phyloP scores from a whole-genome alignment of 2,888 invertebrate genomes.

The Drosophila melanocephala region DNA sequence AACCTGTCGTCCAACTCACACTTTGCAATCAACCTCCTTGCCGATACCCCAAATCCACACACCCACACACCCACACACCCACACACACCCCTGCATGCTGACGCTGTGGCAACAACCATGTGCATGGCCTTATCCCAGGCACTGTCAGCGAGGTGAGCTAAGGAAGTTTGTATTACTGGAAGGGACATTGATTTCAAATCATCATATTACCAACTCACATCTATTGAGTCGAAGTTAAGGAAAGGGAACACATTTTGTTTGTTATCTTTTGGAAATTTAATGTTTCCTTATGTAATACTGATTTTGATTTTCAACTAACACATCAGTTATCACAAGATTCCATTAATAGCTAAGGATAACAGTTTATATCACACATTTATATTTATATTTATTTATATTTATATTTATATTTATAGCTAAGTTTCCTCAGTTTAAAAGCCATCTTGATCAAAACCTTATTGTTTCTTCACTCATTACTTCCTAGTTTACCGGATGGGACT shows the following conservation, averaged over 20 bases:
- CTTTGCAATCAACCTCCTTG: conserved; percentile 30
- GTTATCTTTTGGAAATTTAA: background rate
- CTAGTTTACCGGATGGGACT: background rate
- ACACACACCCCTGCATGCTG: background rate
- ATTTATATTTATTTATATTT: too few relatives aligned
- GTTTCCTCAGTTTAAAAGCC: background rate
- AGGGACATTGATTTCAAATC: background rate
- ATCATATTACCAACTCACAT: background rate
- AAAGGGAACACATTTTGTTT: background rate
- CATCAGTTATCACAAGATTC: background rate
- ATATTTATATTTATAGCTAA: too few relatives aligned
- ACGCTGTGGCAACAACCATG: conserved; percentile 19
- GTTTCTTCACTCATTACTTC: background rate
- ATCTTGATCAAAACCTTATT: background rate
- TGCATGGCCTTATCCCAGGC: conserved; percentile 28
- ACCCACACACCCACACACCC: background rate
- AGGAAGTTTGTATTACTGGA: background rate
- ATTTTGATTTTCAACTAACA: too few relatives aligned
- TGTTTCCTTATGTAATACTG: background rate
- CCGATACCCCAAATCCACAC: background rate
- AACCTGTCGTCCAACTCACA: conserved; percentile 67
- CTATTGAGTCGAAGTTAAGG: background rate
- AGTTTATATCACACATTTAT: background rate
- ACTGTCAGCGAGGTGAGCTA: conserved; percentile 23
- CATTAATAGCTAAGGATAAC: background rate